Evolutionary conservation across 2,888 invertebrate species (phyloP).

Genomic region (Epirrita christyi): DNA sequence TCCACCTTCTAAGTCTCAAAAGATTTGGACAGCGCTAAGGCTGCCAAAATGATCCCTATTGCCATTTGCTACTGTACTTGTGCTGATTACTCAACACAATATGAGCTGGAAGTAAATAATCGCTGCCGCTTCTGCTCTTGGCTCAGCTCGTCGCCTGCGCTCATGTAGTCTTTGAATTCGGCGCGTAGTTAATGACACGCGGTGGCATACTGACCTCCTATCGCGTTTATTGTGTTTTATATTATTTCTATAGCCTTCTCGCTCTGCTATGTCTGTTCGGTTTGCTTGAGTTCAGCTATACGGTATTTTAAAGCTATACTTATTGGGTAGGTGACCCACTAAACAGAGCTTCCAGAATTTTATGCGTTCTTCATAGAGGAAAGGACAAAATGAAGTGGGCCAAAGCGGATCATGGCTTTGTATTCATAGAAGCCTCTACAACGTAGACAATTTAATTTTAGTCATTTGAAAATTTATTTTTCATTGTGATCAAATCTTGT

Average conservation of each 20-base stretch:
- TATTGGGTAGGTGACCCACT: conserved; percentile 12
- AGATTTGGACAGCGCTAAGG: too few relatives aligned
- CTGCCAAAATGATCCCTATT: too few relatives aligned
- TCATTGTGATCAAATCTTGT: too few relatives aligned
- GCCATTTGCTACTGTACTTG: too few relatives aligned
- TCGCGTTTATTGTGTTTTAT: conserved; percentile 27
- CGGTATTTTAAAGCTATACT: conserved; percentile 16
- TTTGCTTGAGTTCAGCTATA: conserved; percentile 12
- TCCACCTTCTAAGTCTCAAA: too few relatives aligned
- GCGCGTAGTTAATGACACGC: conserved; percentile 32
- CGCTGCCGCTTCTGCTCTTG: conserved; percentile 1
- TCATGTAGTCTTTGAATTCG: conserved; percentile 15
- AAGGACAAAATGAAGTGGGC: too few relatives aligned
- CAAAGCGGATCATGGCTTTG: too few relatives aligned
- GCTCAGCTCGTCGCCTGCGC: conserved; percentile 1
- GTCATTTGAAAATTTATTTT: too few relatives aligned
- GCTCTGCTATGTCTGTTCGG: conserved; percentile 14
- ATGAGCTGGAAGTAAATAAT: too few relatives aligned
- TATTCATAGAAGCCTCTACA: too few relatives aligned
- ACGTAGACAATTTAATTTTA: too few relatives aligned
- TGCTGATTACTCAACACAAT: too few relatives aligned
- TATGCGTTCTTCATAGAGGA: not conserved
- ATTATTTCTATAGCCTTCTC: conserved; percentile 23
- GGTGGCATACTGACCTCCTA: conserved; percentile 33
- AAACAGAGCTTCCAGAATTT: not conserved